phyloP scores from a whole-genome alignment of 2,888 invertebrate species.

The Meloe dianella region DNA sequence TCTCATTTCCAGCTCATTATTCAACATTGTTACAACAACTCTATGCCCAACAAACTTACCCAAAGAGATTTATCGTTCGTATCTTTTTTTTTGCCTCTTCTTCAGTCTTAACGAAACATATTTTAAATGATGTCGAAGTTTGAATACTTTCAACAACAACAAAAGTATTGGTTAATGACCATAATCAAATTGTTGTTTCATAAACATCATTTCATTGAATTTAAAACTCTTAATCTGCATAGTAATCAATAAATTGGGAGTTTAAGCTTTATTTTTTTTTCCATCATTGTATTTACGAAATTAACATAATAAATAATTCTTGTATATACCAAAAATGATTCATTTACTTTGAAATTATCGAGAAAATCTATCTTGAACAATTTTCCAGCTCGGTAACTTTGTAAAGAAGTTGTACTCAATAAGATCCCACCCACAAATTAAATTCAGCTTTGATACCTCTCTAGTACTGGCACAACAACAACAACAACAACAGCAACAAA shows the following conservation, averaged over 20 bases:
- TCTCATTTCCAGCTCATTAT: constrained; percentile 38
- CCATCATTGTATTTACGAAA: too few species aligned
- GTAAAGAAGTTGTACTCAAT: constrained; percentile 24
- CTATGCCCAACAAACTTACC: neutral
- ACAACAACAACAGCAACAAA: constrained; percentile 4
- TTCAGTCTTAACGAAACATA: too few species aligned
- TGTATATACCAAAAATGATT: neutral
- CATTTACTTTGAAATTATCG: constrained; percentile 16
- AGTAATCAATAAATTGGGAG: neutral
- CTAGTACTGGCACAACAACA: constrained; percentile 9
- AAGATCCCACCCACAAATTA: constrained; percentile 31
- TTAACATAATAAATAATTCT: neutral
- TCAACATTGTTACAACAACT: constrained; percentile 21
- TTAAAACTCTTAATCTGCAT: too few species aligned
- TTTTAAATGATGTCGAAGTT: neutral
- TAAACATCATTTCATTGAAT: neutral
- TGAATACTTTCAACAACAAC: neutral
- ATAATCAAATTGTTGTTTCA: neutral
- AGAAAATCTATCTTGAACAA: constrained; percentile 28
- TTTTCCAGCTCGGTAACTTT: constrained; percentile 31
- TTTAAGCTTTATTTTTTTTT: neutral
- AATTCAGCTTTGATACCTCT: constrained; percentile 35
- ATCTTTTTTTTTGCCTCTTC: neutral
- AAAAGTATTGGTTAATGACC: neutral
- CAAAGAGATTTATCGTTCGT: neutral